Base-by-base conservation (phyloP, 2,797 vertebrate genomes). In the Triplophysa bombifrons region DNA sequence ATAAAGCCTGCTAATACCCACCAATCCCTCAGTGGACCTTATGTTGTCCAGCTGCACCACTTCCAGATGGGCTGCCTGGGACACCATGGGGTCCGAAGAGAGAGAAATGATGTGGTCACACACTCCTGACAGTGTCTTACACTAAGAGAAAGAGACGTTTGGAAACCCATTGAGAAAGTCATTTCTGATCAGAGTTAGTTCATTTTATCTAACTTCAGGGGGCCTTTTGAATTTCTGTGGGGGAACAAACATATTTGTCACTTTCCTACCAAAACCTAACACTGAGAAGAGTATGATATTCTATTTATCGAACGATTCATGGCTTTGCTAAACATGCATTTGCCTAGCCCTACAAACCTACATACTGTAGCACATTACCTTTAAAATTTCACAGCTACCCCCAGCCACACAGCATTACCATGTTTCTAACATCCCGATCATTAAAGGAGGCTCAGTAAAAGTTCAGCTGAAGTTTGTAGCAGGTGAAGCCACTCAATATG, bases 91-190 rank as follows among this genome's bases (percentile, higher is more conserved):
- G 92, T 99, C 98, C 82, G 98, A 99, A 55, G 98, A 99, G 85
- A 99, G 93, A 0, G 96, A 98, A 90, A 99, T 99, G 86, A 99
- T 99, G 90, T 99, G 98, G 88, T 99, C 97, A 88, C 98, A 99
- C 83, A 98, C 96, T 1, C 94, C 95, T 70, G 97, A 99, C 81
- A 99, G 94, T 74, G 97, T 99, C 92, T 99, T 99, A 91, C 98
- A 99, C 98, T 99, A 88, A 46, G 64, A 85, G 80, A 80, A n/a
- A 82, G 12, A 85, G 25, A 64, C 30, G 65, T 25, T 65, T 22
- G 50, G 8, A 50, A 34, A 34, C 14, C n/a, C 51, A 7, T 27
- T 41, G 19, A 51, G 41, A 46, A 58, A 53, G 56, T 17, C 7
- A n/a, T 56, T 67, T 30, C 3, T 19, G 3, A 65, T 38, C 10